phyloP scores from a whole-genome alignment of 2,797 vertebrate species.

The Rhabdophis nuchalis region DNA sequence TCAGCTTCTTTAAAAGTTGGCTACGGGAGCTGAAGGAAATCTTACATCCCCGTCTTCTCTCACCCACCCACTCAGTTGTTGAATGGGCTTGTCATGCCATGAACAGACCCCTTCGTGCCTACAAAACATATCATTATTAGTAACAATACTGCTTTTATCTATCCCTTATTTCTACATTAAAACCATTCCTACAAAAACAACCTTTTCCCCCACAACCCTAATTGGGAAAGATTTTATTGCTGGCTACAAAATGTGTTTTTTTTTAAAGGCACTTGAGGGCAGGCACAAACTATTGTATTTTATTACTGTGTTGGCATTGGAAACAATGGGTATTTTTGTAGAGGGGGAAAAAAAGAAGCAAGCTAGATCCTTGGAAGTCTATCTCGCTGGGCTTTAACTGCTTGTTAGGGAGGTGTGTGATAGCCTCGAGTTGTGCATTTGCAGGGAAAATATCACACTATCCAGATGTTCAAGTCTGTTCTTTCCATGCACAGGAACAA shows the following conservation, averaged over 20 bases:
- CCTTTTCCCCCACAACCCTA: not conserved
- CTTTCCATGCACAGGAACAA: constrained; percentile 64
- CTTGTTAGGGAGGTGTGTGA: constrained; percentile 67
- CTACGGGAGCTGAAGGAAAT: not conserved
- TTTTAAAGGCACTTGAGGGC: not conserved
- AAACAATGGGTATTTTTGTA: constrained; percentile 45
- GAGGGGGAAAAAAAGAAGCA: constrained; percentile 23
- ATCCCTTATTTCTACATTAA: not conserved
- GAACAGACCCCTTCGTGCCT: not conserved
- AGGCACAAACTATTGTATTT: not conserved
- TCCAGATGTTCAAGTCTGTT: constrained; percentile 75
- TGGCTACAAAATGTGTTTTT: not conserved
- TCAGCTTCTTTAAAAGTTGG: not conserved
- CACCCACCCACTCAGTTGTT: not conserved
- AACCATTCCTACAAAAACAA: not conserved
- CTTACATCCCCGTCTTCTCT: not conserved
- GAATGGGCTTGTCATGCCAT: not conserved
- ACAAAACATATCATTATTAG: not conserved
- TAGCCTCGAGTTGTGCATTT: constrained; percentile 70
- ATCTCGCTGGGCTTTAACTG: constrained; percentile 66
- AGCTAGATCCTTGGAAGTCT: constrained; percentile 51
- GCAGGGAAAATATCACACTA: constrained; percentile 67
- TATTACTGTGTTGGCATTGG: not conserved
- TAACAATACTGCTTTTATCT: not conserved
- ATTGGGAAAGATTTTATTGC: not conserved